A percentile compares a stretch with the other conserved stretches of the same genome.
phyloP scores from a whole-genome alignment of 2,797 vertebrate genomes.

The Scolopax bukidnonensis region DNA sequence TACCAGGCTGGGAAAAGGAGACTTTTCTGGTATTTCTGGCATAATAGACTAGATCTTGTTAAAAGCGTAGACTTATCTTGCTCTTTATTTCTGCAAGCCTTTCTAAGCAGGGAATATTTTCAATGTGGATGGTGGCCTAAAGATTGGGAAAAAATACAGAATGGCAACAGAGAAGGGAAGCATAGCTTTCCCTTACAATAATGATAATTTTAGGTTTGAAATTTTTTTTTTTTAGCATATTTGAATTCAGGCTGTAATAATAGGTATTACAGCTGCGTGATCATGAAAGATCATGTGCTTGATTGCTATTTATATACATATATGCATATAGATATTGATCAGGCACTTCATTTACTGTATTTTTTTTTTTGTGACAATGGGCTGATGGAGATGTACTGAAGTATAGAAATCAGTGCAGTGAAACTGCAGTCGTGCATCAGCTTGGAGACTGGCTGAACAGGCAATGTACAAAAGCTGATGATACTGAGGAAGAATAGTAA shows the following conservation, averaged over 20 bases:
- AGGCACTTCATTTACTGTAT: not conserved
- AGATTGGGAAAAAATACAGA: not conserved
- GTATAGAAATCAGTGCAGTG: not conserved
- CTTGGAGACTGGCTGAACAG: not conserved
- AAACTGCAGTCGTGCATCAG: not conserved
- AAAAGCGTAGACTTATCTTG: not conserved
- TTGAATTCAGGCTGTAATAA: slow-evolving; percentile 44
- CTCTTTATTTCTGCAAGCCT: not conserved
- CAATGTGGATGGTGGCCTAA: not conserved
- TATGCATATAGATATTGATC: not conserved
- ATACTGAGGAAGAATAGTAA: not conserved
- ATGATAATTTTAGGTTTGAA: slow-evolving; percentile 40
- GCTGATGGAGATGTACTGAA: not conserved
- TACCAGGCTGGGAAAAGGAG: not conserved
- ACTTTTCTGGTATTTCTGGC: not conserved
- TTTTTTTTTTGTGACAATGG: slow-evolving; percentile 1
- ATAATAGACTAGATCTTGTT: not conserved
- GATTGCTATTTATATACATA: not conserved
- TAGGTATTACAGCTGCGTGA: slow-evolving; percentile 46
- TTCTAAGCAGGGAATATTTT: not conserved
- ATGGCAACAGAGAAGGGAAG: not conserved
- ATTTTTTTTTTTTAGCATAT: slow-evolving; percentile 6
- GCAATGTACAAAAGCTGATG: not conserved
- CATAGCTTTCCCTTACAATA: not conserved
- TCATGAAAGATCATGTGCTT: slow-evolving; percentile 39